Evolutionary conservation across 2,888 invertebrate genomes (phyloP).

Genomic region (Agonopterix heracliana): DNA sequence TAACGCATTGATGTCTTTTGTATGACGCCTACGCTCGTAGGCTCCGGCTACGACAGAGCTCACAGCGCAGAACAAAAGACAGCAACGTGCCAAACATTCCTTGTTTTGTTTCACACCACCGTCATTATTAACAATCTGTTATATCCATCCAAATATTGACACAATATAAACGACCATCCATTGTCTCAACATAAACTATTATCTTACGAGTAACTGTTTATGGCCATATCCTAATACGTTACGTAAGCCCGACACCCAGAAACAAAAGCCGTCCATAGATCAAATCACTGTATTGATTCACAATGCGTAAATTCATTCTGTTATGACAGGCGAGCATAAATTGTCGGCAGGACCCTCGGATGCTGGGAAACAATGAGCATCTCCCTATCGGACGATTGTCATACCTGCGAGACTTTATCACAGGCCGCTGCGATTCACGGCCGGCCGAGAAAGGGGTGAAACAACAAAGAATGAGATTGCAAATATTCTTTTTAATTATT

Average conservation of each 20-base stretch:
- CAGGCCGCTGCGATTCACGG: constrained; percentile 51
- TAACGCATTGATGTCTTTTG: too few species aligned
- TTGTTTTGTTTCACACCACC: too few species aligned
- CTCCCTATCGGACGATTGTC: constrained; percentile 54
- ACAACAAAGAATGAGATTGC: constrained; percentile 45
- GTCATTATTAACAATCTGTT: too few species aligned
- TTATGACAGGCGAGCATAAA: constrained; percentile 75
- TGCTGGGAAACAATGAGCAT: constrained; percentile 67
- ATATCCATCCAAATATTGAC: constrained; percentile 32
- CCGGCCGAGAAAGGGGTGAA: constrained; percentile 60
- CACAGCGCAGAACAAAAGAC: too few species aligned
- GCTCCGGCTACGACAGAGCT: too few species aligned
- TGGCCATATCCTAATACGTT: constrained; percentile 61
- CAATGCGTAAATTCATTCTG: constrained; percentile 73
- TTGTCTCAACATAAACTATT: constrained; percentile 52
- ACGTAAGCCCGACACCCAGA: constrained; percentile 64
- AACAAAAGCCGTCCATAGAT: constrained; percentile 65
- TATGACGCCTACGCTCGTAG: too few species aligned
- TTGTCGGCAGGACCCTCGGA: constrained; percentile 67
- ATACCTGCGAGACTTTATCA: constrained; percentile 63
- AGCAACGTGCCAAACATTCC: too few species aligned
- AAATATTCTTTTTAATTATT: constrained; percentile 61
- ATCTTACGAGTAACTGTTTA: constrained; percentile 46
- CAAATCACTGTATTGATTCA: constrained; percentile 72
- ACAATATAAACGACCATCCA: constrained; percentile 45